Percentiles rank a stretch among this genome's conserved stretches.
Conservation (phyloP, 2,797 vertebrate species). For the Lepus townsendii region DNA sequence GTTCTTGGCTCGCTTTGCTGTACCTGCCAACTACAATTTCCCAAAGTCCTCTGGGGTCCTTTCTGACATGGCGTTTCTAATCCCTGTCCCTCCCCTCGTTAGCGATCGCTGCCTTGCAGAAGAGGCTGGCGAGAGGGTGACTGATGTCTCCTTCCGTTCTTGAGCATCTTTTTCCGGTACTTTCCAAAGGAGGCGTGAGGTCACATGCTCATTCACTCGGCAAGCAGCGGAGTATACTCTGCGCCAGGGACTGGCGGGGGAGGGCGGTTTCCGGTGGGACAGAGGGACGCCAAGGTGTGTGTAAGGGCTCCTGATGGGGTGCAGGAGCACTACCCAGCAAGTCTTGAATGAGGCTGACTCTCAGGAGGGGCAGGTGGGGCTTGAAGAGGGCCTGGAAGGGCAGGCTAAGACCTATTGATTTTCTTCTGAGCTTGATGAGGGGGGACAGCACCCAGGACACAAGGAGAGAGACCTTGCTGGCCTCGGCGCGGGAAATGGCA, state of each 20-base stretch:
- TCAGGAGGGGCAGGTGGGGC: background rate
- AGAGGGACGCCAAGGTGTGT: background rate
- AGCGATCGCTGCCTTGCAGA: constrained; percentile 48
- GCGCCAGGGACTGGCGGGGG: background rate
- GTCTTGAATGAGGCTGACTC: background rate
- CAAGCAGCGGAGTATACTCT: background rate
- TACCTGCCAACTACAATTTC: constrained; percentile 11
- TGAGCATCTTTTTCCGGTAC: constrained; percentile 7
- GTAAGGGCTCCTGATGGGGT: background rate
- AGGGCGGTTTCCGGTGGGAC: too few relatives aligned
- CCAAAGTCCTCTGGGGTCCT: constrained; percentile 38
- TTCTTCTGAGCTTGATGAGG: background rate
- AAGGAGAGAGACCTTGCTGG: background rate
- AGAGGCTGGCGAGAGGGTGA: background rate
- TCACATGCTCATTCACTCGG: background rate
- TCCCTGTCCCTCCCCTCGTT: constrained; percentile 18
- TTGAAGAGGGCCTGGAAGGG: background rate
- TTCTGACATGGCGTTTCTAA: constrained; percentile 1
- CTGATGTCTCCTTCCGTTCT: background rate
- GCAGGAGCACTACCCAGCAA: background rate
- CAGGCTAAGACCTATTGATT: background rate
- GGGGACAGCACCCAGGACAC: background rate
- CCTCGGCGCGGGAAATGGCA: background rate
- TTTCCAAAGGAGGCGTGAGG: background rate
- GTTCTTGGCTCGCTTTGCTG: background rate